phyloP scores from a whole-genome alignment of 1,140 invertebrate species.

The Ips typographus region DNA sequence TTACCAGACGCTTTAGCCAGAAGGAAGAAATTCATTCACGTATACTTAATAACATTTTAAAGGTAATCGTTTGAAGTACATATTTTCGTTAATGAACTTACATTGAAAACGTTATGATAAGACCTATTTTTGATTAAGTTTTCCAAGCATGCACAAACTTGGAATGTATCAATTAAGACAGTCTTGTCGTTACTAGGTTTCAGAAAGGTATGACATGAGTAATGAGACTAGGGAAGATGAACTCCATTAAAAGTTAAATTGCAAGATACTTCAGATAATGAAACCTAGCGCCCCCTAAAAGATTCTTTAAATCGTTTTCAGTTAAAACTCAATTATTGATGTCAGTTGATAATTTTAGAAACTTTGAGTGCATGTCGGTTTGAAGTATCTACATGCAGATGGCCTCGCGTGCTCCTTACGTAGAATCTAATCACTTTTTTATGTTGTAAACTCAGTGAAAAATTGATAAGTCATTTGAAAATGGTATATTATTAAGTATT shows the following conservation, averaged over 20 bases:
- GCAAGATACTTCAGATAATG: constrained; percentile 11
- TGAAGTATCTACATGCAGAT: no score
- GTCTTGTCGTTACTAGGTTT: constrained; percentile 5
- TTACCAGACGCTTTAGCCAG: background rate
- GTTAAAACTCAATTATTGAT: no score
- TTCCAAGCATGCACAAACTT: background rate
- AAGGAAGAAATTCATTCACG: background rate
- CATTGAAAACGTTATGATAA: background rate
- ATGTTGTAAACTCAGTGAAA: no score
- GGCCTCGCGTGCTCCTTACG: no score
- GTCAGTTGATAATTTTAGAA: no score
- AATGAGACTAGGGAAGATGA: constrained; percentile 18
- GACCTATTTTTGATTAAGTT: background rate
- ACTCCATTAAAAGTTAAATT: constrained; percentile 23
- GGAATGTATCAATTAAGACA: constrained; percentile 11
- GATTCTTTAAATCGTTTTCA: no score
- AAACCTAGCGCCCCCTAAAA: background rate
- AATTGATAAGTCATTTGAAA: no score
- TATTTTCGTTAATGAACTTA: background rate
- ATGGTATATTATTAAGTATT: no score
- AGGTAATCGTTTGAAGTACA: background rate
- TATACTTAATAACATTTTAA: background rate
- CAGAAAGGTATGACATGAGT: constrained; percentile 18
- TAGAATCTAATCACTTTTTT: no score
- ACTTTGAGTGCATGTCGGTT: no score